phyloP scores from a whole-genome alignment of 1,140 invertebrate genomes.

The Parapsyche elsis region DNA sequence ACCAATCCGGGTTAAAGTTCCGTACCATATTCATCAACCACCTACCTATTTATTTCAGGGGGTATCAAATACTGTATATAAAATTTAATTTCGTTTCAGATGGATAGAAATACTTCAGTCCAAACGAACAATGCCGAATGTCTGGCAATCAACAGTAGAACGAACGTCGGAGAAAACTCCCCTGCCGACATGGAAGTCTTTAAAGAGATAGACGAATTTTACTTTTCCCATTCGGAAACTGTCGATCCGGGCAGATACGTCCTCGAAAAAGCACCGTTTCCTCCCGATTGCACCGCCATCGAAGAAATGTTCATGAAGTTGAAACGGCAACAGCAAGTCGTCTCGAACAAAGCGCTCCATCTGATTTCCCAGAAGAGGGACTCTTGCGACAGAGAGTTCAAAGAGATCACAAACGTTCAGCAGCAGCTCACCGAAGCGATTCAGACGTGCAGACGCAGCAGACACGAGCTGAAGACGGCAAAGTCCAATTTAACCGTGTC shows the following conservation, averaged over 20 bases:
- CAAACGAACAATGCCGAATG: neutral
- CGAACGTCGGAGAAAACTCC: conserved; percentile 44
- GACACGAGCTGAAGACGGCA: conserved; percentile 78
- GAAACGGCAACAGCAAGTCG: conserved; percentile 72
- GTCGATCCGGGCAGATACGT: conserved; percentile 58
- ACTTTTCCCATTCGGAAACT: conserved; percentile 41
- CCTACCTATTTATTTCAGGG: too few relatives aligned
- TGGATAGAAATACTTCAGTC: neutral
- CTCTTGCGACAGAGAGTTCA: conserved; percentile 85
- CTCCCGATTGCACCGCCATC: conserved; percentile 61
- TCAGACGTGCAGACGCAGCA: conserved; percentile 76
- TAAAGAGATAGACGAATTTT: conserved; percentile 53
- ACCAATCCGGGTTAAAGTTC: too few relatives aligned
- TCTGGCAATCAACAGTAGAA: conserved; percentile 49
- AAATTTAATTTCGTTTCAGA: conserved; percentile 24
- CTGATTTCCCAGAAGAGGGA: conserved; percentile 90
- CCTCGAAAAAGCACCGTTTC: conserved; percentile 60
- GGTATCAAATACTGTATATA: too few relatives aligned
- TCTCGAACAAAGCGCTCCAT: conserved; percentile 91
- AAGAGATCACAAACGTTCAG: conserved; percentile 82
- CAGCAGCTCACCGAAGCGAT: conserved; percentile 78
- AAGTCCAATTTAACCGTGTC: conserved; percentile 85
- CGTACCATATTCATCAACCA: too few relatives aligned
- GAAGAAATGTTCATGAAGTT: conserved; percentile 64
- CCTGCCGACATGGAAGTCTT: conserved; percentile 53